A percentile compares a stretch with the other conserved stretches of the same genome.
phyloP scores from a whole-genome alignment of 2,797 vertebrate genomes.

The Oceanodroma leucorhoa region DNA sequence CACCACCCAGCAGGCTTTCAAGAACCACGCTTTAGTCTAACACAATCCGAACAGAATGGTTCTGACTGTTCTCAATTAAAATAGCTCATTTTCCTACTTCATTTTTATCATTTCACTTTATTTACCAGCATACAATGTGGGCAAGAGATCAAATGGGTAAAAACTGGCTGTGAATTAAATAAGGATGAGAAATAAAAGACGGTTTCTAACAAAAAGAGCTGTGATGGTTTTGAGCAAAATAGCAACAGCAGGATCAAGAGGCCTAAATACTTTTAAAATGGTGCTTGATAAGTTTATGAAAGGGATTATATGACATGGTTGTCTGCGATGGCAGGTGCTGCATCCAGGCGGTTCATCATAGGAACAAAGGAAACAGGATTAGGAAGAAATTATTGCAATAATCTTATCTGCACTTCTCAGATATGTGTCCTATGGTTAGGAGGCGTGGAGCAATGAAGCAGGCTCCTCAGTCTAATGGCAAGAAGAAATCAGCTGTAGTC shows the following conservation, averaged over 20 bases:
- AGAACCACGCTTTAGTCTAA: neutral
- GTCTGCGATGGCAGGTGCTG: conserved; percentile 11
- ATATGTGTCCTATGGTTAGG: neutral
- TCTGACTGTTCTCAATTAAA: neutral
- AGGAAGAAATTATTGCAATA: neutral
- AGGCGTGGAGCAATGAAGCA: neutral
- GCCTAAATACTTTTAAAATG: neutral
- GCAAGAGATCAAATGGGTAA: neutral
- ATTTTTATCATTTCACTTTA: neutral
- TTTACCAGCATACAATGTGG: neutral
- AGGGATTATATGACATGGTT: conserved; percentile 24
- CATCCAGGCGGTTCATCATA: neutral
- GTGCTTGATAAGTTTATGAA: neutral
- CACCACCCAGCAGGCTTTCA: neutral
- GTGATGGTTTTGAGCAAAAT: neutral
- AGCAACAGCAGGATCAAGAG: neutral
- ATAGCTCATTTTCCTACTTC: neutral
- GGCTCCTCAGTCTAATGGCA: neutral
- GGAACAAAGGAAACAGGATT: conserved; percentile 41
- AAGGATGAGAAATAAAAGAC: neutral
- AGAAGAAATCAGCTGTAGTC: neutral
- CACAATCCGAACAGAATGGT: neutral
- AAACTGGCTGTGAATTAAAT: neutral
- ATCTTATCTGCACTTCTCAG: conserved; percentile 26
- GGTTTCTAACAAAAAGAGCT: neutral